These are phyloP conservation scores for Spisula subtruncata DNA, from an alignment of 2,888 invertebrate genomes.

Conservation along the genomic window DNA sequence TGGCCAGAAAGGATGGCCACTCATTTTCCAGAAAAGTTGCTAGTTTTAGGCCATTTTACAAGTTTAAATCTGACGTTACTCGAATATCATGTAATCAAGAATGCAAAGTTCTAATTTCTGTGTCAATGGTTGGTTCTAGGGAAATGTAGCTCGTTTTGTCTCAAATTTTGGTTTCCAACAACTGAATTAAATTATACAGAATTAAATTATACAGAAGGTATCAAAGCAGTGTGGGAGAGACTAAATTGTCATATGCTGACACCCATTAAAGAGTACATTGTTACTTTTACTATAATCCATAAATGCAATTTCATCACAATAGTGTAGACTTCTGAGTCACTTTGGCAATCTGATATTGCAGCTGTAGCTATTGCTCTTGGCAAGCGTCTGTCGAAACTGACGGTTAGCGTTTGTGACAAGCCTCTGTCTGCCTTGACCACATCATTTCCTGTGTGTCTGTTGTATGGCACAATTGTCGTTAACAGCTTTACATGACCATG, in stretches of 20 bases:
- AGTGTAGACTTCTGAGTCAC: constrained; percentile 17
- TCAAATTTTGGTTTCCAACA: no score
- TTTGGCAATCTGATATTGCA: neutral
- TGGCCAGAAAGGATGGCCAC: no score
- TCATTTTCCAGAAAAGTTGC: no score
- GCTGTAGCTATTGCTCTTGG: constrained; percentile 22
- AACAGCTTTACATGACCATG: neutral
- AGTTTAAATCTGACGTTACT: constrained; percentile 51
- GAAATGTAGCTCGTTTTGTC: no score
- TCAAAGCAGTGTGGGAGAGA: no score
- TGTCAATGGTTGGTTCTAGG: neutral
- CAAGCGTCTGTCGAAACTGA: constrained; percentile 22
- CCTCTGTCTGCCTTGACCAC: constrained; percentile 19
- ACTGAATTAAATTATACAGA: no score
- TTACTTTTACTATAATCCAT: no score
- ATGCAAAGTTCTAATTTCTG: neutral
- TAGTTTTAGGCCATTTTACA: no score
- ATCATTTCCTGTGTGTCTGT: constrained; percentile 27
- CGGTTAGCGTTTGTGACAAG: constrained; percentile 4
- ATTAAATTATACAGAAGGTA: no score
- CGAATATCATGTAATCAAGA: constrained; percentile 31
- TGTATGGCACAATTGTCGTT: constrained; percentile 14
- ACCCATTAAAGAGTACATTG: no score
- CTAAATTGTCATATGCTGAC: no score
- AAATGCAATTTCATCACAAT: no score